Evolutionary conservation across 2,888 invertebrate genomes (phyloP), one percentile per base, ranked within the genome.

Genomic region (Pomacea canaliculata): DNA sequence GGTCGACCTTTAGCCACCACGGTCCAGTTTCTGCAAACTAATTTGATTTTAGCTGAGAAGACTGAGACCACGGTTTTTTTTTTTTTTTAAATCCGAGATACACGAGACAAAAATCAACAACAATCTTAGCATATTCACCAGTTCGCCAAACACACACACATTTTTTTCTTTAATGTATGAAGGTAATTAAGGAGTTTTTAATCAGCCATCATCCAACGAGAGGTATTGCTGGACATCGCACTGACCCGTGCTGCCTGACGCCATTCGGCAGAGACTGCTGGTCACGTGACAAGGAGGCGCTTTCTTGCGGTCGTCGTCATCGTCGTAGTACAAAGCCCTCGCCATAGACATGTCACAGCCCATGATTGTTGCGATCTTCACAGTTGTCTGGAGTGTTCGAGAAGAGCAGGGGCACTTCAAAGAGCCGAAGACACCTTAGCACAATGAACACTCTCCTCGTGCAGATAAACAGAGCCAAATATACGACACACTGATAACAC

Each of bases 361-460:
- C 27, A 67, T 46, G 51, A 56, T 56, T 56, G 51, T 4, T 56
- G 12, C 51, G 51, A 56, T 56, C 51, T 56, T 16, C 51, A 56
- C 12, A 56, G 51, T 56, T 56, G 51, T 56, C 51, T 56, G 8
- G 51, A 56, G 10, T 16, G 51, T 16, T 13, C 67, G 37, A 67
- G 67, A 37, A 46, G 37, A 46, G 27, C 18, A 46, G 37, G 23
- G 8, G 67, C 46, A 67, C 67, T 67, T 67, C 67, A 67, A 67
- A 67, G 67, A 37, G 67, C 67, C 37, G 67, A 37, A 46, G 46
- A 67, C 67, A 67, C 67, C 67, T 67, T 10, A 37, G 46, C 37
- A 27, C 67, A 46, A 37, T 69, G 10, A n/a, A 10, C 49, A n/a
- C 49, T 49, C 51, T 69, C 51, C 48, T 19, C 7, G 13, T 46